Evolutionary conservation across 2,888 invertebrate species (phyloP).

Genomic region (Eucera pruinosa): DNA sequence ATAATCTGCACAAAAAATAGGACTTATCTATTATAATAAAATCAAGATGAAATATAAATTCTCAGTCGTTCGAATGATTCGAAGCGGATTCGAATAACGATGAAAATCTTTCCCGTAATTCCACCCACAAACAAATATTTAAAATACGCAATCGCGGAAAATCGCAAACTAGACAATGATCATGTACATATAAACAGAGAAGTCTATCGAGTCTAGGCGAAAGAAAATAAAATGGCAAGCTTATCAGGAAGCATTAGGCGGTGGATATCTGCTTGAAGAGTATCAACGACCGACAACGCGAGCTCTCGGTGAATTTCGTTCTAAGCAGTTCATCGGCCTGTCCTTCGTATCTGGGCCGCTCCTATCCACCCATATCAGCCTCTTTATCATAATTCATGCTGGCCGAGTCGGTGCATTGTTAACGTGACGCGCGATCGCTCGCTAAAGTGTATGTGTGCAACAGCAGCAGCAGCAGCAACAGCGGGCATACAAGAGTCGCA

Average conservation of each 20-base stretch:
- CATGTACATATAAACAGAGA: not conserved
- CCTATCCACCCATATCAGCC: slow-evolving; percentile 76
- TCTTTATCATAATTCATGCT: slow-evolving; percentile 79
- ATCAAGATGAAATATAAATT: too few relatives aligned
- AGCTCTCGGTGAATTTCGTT: slow-evolving; percentile 51
- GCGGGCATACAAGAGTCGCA: slow-evolving; percentile 60
- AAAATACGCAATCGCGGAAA: too few relatives aligned
- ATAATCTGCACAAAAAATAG: too few relatives aligned
- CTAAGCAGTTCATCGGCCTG: slow-evolving; percentile 75
- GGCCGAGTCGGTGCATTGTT: slow-evolving; percentile 71
- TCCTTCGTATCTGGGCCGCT: slow-evolving; percentile 79
- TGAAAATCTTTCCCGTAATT: too few relatives aligned
- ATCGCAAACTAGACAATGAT: not conserved
- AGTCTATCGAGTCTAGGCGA: not conserved
- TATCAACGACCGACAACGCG: slow-evolving; percentile 38
- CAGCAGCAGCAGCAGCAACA: slow-evolving; percentile 6
- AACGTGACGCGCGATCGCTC: slow-evolving; percentile 56
- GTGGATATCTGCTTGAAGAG: slow-evolving; percentile 9
- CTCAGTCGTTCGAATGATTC: too few relatives aligned
- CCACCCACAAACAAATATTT: too few relatives aligned
- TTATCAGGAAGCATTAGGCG: slow-evolving; percentile 36
- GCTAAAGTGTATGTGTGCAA: slow-evolving; percentile 22
- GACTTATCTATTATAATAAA: too few relatives aligned
- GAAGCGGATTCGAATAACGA: too few relatives aligned
- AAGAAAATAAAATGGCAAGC: slow-evolving; percentile 13